phyloP scores from a whole-genome alignment of 2,888 invertebrate species.

The Uloborus plumipes region DNA sequence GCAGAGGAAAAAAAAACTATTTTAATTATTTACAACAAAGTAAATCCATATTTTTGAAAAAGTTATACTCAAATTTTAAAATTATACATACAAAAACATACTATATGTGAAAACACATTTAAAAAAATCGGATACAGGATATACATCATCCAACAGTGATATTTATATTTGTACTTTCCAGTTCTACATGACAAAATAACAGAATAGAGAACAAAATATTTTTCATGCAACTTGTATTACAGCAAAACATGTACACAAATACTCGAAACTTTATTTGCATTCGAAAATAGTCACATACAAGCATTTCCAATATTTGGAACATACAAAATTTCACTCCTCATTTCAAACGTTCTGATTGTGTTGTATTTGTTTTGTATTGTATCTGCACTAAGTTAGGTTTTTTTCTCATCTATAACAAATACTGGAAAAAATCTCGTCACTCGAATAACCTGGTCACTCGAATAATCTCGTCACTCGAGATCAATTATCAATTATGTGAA shows the following conservation, averaged over 20 bases:
- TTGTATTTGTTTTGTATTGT: slow-evolving; percentile 45
- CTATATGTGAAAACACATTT: slow-evolving; percentile 36
- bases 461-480: slow-evolving; percentile 18
- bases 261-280: slow-evolving; percentile 24
- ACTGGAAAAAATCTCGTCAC: slow-evolving; percentile 19
- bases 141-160: slow-evolving; percentile 56
- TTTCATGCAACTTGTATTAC: slow-evolving; percentile 46
- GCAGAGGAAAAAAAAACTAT: too few species aligned
- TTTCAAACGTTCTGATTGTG: slow-evolving; percentile 9
- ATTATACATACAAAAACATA: slow-evolving; percentile 52
- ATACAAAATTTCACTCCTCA: slow-evolving; percentile 36
- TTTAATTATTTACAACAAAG: background rate
- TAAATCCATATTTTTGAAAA: slow-evolving; percentile 48
- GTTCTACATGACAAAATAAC: slow-evolving; percentile 39
- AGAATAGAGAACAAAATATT: slow-evolving; percentile 35
- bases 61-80: slow-evolving; percentile 20
- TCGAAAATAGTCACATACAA: slow-evolving; percentile 44
- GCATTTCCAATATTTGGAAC: slow-evolving; percentile 25
- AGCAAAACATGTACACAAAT: slow-evolving; percentile 49
- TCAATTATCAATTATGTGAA: slow-evolving; percentile 15
- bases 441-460: slow-evolving; percentile 16
- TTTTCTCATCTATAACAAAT: slow-evolving; percentile 7
- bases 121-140: slow-evolving; percentile 51
- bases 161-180: slow-evolving; percentile 63
- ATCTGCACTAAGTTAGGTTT: background rate